phyloP scores from a whole-genome alignment of 2,888 invertebrate genomes.

The Acronicta leporina region DNA sequence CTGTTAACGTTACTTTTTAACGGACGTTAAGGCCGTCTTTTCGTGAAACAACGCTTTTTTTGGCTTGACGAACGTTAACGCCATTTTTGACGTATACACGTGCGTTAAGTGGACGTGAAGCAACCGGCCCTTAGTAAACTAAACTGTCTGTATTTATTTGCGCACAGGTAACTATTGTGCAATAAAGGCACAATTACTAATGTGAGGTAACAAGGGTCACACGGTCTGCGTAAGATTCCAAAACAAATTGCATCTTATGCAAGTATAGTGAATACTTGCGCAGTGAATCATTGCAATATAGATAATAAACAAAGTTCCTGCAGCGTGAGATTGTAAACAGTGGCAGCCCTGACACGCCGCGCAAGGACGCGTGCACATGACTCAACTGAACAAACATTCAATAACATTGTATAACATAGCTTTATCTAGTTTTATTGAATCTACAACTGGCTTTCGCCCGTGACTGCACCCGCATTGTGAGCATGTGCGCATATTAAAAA shows the following conservation, averaged over 20 bases:
- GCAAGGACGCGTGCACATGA: slow-evolving; percentile 73
- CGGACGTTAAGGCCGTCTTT: no score
- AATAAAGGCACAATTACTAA: background rate
- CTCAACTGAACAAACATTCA: slow-evolving; percentile 59
- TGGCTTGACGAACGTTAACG: no score
- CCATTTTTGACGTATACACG: no score
- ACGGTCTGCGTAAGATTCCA: slow-evolving; percentile 36
- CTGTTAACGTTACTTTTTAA: no score
- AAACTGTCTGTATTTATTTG: slow-evolving; percentile 8
- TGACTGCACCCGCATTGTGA: background rate
- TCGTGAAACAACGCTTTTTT: no score
- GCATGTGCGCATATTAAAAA: no score
- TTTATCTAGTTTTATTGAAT: slow-evolving; percentile 9
- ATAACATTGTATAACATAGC: slow-evolving; percentile 38
- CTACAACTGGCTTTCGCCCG: background rate
- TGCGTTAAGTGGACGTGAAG: no score
- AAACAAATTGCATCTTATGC: slow-evolving; percentile 51
- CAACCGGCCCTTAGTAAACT: no score
- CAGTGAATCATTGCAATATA: slow-evolving; percentile 41
- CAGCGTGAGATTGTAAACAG: slow-evolving; percentile 48
- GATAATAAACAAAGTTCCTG: slow-evolving; percentile 57
- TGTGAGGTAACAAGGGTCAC: slow-evolving; percentile 15
- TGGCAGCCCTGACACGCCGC: slow-evolving; percentile 60
- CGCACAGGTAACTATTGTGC: slow-evolving; percentile 8
- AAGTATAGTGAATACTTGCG: slow-evolving; percentile 46